Evolutionary conservation across 2,797 vertebrate species (phyloP).

Genomic region (Lophius americanus): DNA sequence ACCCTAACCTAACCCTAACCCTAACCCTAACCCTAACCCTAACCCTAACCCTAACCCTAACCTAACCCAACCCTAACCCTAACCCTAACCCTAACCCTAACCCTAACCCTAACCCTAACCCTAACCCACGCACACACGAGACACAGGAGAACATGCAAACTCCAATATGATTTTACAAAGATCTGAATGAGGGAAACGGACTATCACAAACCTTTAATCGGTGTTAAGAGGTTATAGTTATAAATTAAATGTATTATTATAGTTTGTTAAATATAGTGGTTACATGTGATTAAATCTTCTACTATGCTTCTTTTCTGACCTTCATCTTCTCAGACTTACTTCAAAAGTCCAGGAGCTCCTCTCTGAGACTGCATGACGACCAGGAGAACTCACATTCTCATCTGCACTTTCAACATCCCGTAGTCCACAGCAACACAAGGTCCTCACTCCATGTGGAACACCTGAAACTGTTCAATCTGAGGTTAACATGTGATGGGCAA

Average conservation of each 20-base stretch:
- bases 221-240: conserved; percentile 69
- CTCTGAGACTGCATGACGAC: conserved; percentile 15
- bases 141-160: no score
- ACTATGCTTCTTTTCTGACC: conserved; percentile 48
- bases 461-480: conserved; percentile 34
- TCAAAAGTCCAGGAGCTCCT: conserved; percentile 36
- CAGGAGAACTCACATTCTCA: conserved; percentile 22
- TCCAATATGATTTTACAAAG: neutral
- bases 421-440: conserved; percentile 37
- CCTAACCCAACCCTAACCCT: no score
- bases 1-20: no score
- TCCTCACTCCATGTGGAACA: conserved; percentile 44
- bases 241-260: no score
- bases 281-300: conserved; percentile 73
- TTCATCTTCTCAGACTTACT: conserved; percentile 38
- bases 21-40: no score
- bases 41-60: no score
- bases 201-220: conserved; percentile 70
- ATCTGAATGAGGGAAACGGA: conserved; percentile 4
- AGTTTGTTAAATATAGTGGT: conserved; percentile 69
- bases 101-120: no score
- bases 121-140: no score
- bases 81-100: no score
- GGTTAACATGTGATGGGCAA: conserved; percentile 33
- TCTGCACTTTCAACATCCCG: conserved; percentile 3